Evolutionary conservation across 1,140 invertebrate species (phyloP).

Genomic region (Pachypeltis micranthus): DNA sequence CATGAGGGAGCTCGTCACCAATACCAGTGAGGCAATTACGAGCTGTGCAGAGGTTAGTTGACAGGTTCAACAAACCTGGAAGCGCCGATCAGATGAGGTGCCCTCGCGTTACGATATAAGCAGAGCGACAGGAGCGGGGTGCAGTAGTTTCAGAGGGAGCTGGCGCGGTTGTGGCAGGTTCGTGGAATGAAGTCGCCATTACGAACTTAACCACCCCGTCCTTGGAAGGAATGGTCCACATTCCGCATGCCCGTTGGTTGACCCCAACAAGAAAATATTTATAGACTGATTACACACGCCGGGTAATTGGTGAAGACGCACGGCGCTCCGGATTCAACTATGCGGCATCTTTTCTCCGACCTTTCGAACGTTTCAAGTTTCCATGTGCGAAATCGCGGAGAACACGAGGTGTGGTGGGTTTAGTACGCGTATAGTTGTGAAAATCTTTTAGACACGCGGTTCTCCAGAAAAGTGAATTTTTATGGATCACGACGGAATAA

Average conservation of each 20-base stretch:
- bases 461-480: no score
- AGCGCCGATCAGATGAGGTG: no score
- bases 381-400: no score
- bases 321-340: no score
- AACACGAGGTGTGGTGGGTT: no score
- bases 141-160: background rate
- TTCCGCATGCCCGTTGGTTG: slow-evolving; percentile 5
- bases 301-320: slow-evolving; percentile 10
- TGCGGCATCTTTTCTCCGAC: no score
- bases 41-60: background rate
- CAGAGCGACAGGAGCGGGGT: background rate
- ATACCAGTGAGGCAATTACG: no score
- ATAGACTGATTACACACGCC: slow-evolving; percentile 16
- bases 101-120: slow-evolving; percentile 1
- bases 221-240: slow-evolving; percentile 15
- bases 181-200: slow-evolving; percentile 2
- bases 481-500: no score
- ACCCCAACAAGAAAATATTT: slow-evolving; percentile 11
- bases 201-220: background rate
- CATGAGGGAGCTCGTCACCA: no score
- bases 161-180: background rate
- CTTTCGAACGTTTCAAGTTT: no score
- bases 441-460: no score
- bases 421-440: no score
- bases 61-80: slow-evolving; percentile 2